phyloP scores from a whole-genome alignment of 2,888 invertebrate genomes.

The Zygaena filipendulae region DNA sequence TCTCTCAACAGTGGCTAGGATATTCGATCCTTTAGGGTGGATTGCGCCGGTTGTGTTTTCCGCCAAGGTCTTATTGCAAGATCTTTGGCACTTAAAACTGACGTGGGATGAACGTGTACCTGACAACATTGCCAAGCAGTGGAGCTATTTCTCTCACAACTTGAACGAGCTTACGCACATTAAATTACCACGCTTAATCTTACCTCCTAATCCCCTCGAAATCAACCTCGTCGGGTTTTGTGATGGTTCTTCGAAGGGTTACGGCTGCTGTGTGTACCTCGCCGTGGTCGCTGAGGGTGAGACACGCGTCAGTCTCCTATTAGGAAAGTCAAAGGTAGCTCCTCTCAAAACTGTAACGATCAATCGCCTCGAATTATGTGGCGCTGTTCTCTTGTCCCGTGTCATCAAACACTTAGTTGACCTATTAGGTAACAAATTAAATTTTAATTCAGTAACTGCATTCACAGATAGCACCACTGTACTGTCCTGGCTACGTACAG shows the following conservation, averaged over 20 bases:
- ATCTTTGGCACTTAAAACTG: neutral
- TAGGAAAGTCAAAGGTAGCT: neutral
- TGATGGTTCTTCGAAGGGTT: neutral
- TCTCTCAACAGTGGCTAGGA: conserved; percentile 1
- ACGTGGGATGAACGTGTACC: conserved; percentile 1
- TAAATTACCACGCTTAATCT: too few species aligned
- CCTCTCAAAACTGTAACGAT: neutral
- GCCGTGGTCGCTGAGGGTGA: neutral
- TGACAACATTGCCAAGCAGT: too few species aligned
- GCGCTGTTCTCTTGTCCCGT: neutral
- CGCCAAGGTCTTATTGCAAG: conserved; percentile 2
- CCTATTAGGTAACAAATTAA: neutral
- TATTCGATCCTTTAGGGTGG: conserved; percentile 6
- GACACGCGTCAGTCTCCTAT: neutral
- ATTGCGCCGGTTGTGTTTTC: conserved; percentile 5
- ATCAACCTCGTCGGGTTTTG: neutral
- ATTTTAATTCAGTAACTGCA: neutral
- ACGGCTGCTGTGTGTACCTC: conserved; percentile 1
- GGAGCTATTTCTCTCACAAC: too few species aligned
- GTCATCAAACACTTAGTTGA: neutral
- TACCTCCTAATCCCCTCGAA: neutral
- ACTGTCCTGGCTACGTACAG: neutral
- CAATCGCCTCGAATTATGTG: conserved; percentile 1
- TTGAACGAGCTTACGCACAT: too few species aligned
- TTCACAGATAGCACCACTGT: conserved; percentile 1